A percentile compares a stretch with the other conserved stretches of the same genome.
Evolutionary conservation across 2,797 vertebrate genomes (phyloP).

Genomic region (Molossus alvarezi): DNA sequence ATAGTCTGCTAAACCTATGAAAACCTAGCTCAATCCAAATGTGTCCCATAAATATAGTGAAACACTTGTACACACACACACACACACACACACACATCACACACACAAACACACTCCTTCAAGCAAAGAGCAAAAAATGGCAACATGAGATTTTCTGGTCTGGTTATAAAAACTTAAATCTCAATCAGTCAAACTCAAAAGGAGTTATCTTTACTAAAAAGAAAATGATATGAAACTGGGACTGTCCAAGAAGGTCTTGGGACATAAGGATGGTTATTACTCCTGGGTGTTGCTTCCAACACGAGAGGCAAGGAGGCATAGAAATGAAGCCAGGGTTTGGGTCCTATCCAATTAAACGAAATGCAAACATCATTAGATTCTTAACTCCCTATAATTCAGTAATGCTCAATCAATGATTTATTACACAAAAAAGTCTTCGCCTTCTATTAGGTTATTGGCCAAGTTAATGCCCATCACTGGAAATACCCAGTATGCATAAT

Average conservation of each 20-base stretch:
- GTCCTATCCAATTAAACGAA: background rate
- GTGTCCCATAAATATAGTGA: conserved; percentile 19
- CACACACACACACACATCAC: background rate
- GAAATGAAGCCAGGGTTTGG: background rate
- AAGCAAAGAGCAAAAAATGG: conserved; percentile 46
- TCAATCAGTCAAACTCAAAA: conserved; percentile 25
- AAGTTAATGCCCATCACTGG: background rate
- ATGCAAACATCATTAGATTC: background rate
- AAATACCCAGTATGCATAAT: background rate
- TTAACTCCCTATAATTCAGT: conserved; percentile 27
- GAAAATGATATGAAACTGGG: background rate
- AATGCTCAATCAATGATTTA: background rate
- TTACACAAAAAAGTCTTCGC: conserved; percentile 20
- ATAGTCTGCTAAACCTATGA: conserved; percentile 21
- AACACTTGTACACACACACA: background rate
- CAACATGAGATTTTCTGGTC: conserved; percentile 6
- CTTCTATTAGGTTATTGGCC: background rate
- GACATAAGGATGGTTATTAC: background rate
- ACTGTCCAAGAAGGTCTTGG: background rate
- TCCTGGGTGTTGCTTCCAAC: background rate
- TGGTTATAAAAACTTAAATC: conserved; percentile 39
- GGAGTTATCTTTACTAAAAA: conserved; percentile 59
- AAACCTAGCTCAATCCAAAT: conserved; percentile 59
- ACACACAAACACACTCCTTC: background rate
- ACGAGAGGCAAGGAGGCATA: background rate